Evolutionary conservation across 1,140 invertebrate species (phyloP).

Genomic region (Apis mellifera): DNA sequence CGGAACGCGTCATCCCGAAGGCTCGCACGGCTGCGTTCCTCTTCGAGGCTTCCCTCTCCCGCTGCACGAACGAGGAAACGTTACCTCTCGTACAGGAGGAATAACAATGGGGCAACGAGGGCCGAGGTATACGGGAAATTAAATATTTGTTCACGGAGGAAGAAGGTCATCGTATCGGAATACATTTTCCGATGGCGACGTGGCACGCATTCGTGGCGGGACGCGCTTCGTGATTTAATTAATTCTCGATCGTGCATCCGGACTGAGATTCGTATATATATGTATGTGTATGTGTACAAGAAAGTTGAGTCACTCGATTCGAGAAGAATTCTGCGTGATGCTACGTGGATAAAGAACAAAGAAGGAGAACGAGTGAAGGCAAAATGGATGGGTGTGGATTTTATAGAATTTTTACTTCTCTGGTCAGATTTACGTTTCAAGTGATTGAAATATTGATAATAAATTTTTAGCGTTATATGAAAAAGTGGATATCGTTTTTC

Average conservation of each 20-base stretch:
- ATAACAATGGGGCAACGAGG: conserved; percentile 39
- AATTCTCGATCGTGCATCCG: conserved; percentile 6
- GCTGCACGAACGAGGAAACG: conserved; percentile 50
- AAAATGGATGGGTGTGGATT: no score
- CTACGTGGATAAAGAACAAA: not conserved
- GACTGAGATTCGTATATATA: not conserved
- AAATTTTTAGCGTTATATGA: no score
- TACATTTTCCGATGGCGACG: conserved; percentile 30
- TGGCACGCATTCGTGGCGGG: conserved; percentile 20
- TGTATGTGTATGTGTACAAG: no score
- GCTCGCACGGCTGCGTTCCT: conserved; percentile 25
- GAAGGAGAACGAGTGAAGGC: no score
- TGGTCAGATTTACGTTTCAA: no score
- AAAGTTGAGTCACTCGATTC: no score
- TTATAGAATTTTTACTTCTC: no score
- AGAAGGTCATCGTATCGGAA: conserved; percentile 45
- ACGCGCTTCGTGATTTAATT: conserved; percentile 33
- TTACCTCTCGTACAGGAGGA: conserved; percentile 33
- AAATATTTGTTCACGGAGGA: conserved; percentile 40
- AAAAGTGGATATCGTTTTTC: no score
- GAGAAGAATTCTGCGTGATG: no score
- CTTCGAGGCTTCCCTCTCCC: not conserved
- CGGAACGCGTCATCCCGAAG: conserved; percentile 18
- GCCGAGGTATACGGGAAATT: conserved; percentile 31
- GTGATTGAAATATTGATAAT: no score